These are phyloP conservation scores for Achlya flavicornis DNA, from an alignment of 2,888 invertebrate species.

Conservation along the genomic window DNA sequence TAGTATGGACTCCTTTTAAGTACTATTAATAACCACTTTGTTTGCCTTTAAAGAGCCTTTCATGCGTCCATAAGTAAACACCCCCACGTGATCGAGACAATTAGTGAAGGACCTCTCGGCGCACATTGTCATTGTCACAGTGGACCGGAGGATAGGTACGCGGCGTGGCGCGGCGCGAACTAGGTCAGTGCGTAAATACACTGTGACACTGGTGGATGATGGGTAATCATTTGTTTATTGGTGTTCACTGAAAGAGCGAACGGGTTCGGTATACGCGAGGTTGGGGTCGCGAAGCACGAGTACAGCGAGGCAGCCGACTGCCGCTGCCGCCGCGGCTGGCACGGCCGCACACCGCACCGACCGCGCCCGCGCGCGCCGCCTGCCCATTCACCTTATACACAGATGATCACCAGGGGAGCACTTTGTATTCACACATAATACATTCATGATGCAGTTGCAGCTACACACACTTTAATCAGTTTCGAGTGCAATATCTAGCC, in stretches of 20 bases:
- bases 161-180: conserved; percentile 8
- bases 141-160: neutral
- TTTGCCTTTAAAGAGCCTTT: neutral
- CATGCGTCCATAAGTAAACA: conserved; percentile 1
- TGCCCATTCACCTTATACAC: neutral
- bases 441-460: too few relatives aligned
- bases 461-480: neutral
- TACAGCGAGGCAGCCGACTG: neutral
- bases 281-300: neutral
- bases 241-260: neutral
- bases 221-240: conserved; percentile 5
- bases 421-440: neutral
- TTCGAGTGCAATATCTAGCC: too few relatives aligned
- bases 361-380: neutral
- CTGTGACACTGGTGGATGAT: neutral
- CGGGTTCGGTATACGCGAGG: neutral
- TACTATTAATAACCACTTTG: too few relatives aligned
- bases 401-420: conserved; percentile 4
- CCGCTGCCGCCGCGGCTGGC: conserved; percentile 1
- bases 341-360: neutral
- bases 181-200: neutral
- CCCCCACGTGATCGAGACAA: conserved; percentile 1
- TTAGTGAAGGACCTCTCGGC: neutral
- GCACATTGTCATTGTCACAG: neutral
- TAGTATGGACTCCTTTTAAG: too few relatives aligned